Evolutionary conservation across 2,113 vertebrate genomes (phyloP).

Genomic region (Castor canadensis): DNA sequence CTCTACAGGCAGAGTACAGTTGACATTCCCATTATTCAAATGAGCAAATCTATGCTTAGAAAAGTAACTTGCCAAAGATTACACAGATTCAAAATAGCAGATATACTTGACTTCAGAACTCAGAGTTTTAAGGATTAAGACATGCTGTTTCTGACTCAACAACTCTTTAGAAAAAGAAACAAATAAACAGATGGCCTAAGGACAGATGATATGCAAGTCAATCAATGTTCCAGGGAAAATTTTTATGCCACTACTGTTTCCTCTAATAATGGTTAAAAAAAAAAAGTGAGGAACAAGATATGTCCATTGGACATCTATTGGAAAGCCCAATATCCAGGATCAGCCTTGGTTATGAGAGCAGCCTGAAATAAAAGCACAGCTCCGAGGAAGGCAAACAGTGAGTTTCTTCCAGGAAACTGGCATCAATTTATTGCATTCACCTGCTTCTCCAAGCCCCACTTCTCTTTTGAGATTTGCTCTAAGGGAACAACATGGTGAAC

Average conservation of each 20-base stretch:
- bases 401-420: not conserved
- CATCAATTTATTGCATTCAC: not conserved
- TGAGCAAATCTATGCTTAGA: not conserved
- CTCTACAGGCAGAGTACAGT: not conserved
- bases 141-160: not conserved
- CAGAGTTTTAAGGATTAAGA: not conserved
- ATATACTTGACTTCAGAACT: not conserved
- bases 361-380: not conserved
- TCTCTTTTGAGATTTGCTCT: not conserved
- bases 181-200: not conserved
- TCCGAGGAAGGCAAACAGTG: not conserved
- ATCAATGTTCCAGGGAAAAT: not conserved
- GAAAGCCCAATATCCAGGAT: not conserved
- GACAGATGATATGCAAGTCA: not conserved
- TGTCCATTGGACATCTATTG: not conserved
- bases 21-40: not conserved
- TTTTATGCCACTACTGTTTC: not conserved
- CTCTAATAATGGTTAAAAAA: rapidly evolving
- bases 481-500: not conserved
- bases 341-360: not conserved
- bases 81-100: not conserved
- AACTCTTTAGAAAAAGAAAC: not conserved
- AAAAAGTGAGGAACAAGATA: not conserved
- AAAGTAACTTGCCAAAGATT: not conserved
- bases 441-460: not conserved